Base-by-base conservation (phyloP, 2,888 invertebrate genomes). In the Actias luna region DNA sequence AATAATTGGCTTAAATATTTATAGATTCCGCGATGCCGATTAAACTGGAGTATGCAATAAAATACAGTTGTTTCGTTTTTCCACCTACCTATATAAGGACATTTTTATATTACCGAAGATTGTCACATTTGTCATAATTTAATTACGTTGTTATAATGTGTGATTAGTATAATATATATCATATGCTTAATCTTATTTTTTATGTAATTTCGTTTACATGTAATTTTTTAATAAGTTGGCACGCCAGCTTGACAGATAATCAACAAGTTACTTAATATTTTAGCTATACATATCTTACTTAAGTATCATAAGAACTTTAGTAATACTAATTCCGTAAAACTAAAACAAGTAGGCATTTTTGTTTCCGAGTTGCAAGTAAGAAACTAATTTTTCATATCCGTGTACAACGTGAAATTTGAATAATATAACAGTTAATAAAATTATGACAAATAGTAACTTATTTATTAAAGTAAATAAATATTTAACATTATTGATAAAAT, bases 11-110 rank as follows among this genome's bases (percentile, higher is more conserved):
- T 55, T 29, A 29, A 55, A 29, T 27, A 29, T n/a, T 25, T 29
- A 55, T 12, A 29, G 29, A 1, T 29, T 29, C 55, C 16, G n/a
- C 16, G 1, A 16, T 5, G 16, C 12, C 29, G 55, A 29, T 22
- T 29, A n/a, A 27, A 16, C 16, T 29, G 16, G 55, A 55, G 29
- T n/a, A 5, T 29, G 55, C 29, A 55, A 29, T 29, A n/a, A 52
- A 66, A 67, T 68, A 73, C 59, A 66, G 68, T 66, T 72, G 70
- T 70, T 66, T 67, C 67, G 29, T 27, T 50, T 50, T 52, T 18
- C 18, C n/a, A n/a, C 29, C 29, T 29, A 55, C 55, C 29, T 29
- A 55, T 46, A 50, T 58, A 58, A 58, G 58, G 63, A 63, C 63
- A 55, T 55, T 55, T 55, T 50, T 12, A 25, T 46, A 29, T n/a